phyloP scores from a whole-genome alignment of 2,888 invertebrate species.

The Poecilobothrus nobilitatus region DNA sequence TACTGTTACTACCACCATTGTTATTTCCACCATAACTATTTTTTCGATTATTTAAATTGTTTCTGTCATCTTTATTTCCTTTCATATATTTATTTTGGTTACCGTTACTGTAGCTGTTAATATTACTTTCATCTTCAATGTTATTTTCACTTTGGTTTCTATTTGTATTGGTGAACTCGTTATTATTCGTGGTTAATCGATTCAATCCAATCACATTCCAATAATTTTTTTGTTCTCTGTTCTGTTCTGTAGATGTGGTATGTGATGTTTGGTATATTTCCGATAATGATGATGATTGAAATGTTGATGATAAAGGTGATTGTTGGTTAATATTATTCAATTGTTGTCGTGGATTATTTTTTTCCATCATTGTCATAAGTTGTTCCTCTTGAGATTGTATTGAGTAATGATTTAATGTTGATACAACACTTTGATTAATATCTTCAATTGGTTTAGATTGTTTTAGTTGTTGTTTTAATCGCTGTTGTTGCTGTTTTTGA shows the following conservation, averaged over 20 bases:
- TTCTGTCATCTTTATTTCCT: no score
- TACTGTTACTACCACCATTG: background rate
- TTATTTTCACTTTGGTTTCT: background rate
- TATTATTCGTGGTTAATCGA: no score
- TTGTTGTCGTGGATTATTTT: background rate
- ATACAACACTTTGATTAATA: slow-evolving; percentile 1
- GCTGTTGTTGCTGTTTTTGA: background rate
- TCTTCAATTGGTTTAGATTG: background rate
- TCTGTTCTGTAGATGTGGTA: no score
- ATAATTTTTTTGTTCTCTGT: no score
- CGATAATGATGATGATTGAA: no score
- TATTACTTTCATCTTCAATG: background rate
- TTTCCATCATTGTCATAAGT: background rate
- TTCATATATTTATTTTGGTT: no score
- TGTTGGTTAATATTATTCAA: background rate
- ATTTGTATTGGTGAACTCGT: no score
- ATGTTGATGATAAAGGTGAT: no score
- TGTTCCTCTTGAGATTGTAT: background rate
- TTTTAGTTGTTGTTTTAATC: no score
- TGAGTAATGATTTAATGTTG: background rate
- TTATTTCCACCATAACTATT: background rate
- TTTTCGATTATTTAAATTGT: background rate
- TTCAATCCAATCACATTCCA: no score
- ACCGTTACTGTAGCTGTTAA: background rate
- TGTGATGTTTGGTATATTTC: no score